phyloP scores from a whole-genome alignment of 2,888 invertebrate species.

The Trilocha varians region DNA sequence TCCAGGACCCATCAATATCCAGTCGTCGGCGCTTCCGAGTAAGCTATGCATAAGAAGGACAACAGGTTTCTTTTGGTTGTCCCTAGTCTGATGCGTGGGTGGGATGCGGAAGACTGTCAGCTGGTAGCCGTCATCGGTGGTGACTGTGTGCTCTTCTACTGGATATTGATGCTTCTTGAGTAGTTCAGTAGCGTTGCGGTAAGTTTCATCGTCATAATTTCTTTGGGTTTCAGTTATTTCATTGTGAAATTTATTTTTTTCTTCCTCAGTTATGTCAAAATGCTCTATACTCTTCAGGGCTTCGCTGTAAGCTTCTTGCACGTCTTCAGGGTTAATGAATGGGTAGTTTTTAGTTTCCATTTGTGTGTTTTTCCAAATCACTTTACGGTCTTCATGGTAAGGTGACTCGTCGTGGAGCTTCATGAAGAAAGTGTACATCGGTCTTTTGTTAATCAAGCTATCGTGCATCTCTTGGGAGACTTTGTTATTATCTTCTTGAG shows the following conservation, averaged over 20 bases:
- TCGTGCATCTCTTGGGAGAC: neutral
- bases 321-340: constrained; percentile 19
- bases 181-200: constrained; percentile 41
- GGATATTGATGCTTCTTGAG: constrained; percentile 45
- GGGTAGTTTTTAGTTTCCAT: constrained; percentile 27
- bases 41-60: constrained; percentile 77
- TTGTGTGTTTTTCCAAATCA: constrained; percentile 34
- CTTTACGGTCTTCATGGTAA: constrained; percentile 23
- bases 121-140: constrained; percentile 57
- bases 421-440: constrained; percentile 20
- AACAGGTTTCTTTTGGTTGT: constrained; percentile 39
- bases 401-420: constrained; percentile 19
- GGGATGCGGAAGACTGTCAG: constrained; percentile 57
- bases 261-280: constrained; percentile 28
- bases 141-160: constrained; percentile 48
- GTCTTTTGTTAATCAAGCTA: constrained; percentile 22
- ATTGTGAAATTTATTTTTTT: constrained; percentile 39
- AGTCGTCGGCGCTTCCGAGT: constrained; percentile 78
- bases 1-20: constrained; percentile 76
- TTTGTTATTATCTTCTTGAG: neutral
- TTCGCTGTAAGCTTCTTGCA: constrained; percentile 41
- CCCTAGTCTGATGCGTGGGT: constrained; percentile 29
- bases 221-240: constrained; percentile 24
- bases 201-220: constrained; percentile 26
- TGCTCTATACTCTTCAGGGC: constrained; percentile 45